Percentiles rank a stretch among this genome's conserved stretches.
Conservation (phyloP, 1,140 invertebrate genomes). For the Eulimnadia texana region DNA sequence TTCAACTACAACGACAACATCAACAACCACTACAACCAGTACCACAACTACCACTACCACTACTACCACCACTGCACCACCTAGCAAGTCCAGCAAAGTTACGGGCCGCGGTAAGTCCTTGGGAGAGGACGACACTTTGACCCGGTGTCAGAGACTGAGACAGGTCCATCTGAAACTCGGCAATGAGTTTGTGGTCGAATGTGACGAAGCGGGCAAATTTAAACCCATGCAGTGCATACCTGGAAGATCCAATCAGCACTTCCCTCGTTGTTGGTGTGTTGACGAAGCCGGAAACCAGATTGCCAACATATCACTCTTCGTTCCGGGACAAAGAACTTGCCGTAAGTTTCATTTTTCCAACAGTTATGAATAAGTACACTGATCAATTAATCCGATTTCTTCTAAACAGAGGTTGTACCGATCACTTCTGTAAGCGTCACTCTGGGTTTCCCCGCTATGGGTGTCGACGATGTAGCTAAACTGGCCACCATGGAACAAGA, state of each 20-base stretch:
- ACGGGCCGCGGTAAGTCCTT: constrained; percentile 15
- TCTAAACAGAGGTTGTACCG: constrained; percentile 37
- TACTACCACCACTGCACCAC: no score
- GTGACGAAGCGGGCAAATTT: constrained; percentile 48
- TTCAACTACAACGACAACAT: constrained; percentile 1
- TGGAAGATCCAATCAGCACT: constrained; percentile 28
- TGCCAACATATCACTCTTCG: constrained; percentile 43
- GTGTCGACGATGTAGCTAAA: constrained; percentile 29
- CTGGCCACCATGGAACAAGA: constrained; percentile 31
- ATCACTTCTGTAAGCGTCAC: constrained; percentile 44
- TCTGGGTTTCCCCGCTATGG: constrained; percentile 39
- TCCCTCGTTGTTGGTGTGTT: constrained; percentile 57
- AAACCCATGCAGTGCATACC: constrained; percentile 54
- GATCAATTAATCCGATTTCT: not conserved
- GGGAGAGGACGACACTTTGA: constrained; percentile 25
- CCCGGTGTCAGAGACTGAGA: constrained; percentile 44
- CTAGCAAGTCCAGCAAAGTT: not conserved
- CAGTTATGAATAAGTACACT: not conserved
- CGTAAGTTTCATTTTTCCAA: constrained; percentile 25
- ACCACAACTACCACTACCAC: constrained; percentile 16
- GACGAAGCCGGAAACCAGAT: constrained; percentile 68
- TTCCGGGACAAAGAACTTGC: constrained; percentile 41
- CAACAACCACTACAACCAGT: constrained; percentile 5
- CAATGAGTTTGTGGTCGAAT: constrained; percentile 39
- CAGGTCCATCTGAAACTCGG: constrained; percentile 18